These are phyloP conservation scores for Digitonthophagus gazella DNA, from an alignment of 2,888 invertebrate species.

Conservation along the genomic window DNA sequence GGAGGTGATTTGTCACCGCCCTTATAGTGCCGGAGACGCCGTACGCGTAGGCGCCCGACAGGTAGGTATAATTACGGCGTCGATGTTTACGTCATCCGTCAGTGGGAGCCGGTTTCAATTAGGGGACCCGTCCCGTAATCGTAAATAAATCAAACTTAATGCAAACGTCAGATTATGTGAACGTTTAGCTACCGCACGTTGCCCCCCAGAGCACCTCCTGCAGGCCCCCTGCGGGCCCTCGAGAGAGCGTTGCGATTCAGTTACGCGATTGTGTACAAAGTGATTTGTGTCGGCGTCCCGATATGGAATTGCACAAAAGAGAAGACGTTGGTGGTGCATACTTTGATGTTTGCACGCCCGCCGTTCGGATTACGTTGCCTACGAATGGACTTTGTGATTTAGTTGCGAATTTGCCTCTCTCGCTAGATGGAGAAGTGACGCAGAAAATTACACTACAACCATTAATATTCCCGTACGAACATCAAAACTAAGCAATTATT, in stretches of 20 bases:
- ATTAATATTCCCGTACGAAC: too few species aligned
- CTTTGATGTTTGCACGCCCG: neutral
- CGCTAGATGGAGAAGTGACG: neutral
- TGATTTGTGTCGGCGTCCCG: neutral
- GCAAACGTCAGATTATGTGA: constrained; percentile 14
- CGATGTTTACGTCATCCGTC: constrained; percentile 18
- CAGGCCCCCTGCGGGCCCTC: neutral
- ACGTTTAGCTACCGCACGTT: neutral
- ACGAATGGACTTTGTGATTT: neutral
- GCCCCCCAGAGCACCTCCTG: neutral
- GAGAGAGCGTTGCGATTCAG: neutral
- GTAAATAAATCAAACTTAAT: constrained; percentile 16
- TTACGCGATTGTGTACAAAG: neutral
- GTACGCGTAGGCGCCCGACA: neutral
- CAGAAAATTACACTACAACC: too few species aligned
- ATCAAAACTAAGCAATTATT: neutral
- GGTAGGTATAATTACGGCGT: constrained; percentile 16
- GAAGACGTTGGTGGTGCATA: neutral
- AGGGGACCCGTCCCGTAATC: constrained; percentile 13
- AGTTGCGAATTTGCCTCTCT: neutral
- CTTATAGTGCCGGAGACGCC: neutral
- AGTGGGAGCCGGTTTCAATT: constrained; percentile 14
- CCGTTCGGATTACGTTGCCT: neutral
- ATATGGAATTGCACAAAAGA: neutral
- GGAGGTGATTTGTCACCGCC: constrained; percentile 13